Evolutionary conservation across 2,113 vertebrate species (phyloP).

Genomic region (Pantherophis guttatus): DNA sequence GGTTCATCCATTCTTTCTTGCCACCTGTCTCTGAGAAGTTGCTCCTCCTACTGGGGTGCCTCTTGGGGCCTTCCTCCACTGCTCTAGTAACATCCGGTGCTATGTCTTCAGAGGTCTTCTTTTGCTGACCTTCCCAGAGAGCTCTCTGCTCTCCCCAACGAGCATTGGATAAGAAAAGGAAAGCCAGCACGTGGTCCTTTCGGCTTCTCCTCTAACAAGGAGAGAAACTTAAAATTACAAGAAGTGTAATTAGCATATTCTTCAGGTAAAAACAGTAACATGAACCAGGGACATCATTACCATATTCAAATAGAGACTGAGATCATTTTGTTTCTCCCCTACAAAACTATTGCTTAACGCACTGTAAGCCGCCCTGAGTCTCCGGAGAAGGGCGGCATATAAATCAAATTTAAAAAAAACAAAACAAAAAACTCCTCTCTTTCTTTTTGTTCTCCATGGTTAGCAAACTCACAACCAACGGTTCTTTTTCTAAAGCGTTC

Average conservation of each 20-base stretch:
- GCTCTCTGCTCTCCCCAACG: neutral
- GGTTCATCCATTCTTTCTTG: neutral
- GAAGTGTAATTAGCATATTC: neutral
- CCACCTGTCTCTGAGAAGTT: neutral
- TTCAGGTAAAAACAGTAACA: neutral
- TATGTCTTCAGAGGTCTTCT: neutral
- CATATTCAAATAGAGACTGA: neutral
- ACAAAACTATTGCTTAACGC: too few species aligned
- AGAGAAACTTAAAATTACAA: neutral
- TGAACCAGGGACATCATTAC: neutral
- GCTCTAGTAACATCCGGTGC: neutral
- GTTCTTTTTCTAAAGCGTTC: neutral
- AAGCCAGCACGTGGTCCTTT: neutral
- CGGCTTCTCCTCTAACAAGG: neutral
- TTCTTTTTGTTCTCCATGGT: neutral
- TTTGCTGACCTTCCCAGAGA: neutral
- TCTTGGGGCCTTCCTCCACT: neutral
- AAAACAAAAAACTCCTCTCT: too few species aligned
- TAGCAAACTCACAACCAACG: neutral
- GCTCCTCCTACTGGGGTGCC: neutral
- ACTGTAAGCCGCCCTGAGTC: too few species aligned
- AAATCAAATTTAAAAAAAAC: too few species aligned
- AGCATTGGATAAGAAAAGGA: neutral
- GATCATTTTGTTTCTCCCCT: neutral
- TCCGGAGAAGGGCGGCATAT: too few species aligned